Evolutionary conservation across 2,797 vertebrate genomes (phyloP).

Genomic region (Sternarchorhynchus goeldii): DNA sequence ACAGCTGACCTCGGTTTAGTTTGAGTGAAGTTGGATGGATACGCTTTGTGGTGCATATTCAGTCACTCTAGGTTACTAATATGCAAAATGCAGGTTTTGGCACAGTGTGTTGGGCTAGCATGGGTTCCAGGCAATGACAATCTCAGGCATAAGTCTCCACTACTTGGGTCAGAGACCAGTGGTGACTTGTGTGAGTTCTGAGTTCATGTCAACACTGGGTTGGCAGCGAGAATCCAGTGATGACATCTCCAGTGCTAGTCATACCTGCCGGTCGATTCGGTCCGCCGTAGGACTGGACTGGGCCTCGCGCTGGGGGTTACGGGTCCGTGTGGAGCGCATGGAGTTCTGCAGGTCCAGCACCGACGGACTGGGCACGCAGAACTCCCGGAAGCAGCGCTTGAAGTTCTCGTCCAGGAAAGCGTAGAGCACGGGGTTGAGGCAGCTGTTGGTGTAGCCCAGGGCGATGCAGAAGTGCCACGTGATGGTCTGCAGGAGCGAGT

Average conservation of each 20-base stretch:
- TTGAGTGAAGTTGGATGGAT: not conserved
- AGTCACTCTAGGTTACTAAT: slow-evolving; percentile 16
- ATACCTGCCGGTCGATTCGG: slow-evolving; percentile 93
- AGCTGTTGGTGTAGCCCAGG: slow-evolving; percentile 95
- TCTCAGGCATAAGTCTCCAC: not conserved
- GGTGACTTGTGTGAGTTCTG: slow-evolving; percentile 84
- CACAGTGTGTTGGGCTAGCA: no score
- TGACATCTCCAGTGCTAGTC: slow-evolving; percentile 92
- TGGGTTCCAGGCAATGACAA: not conserved
- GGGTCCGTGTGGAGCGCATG: slow-evolving; percentile 84
- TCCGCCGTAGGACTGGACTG: slow-evolving; percentile 90
- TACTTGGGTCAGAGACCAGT: slow-evolving; percentile 69
- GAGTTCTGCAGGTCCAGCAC: slow-evolving; percentile 91
- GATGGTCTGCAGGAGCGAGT: slow-evolving; percentile 90
- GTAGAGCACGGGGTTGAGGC: slow-evolving; percentile 97
- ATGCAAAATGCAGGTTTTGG: slow-evolving; percentile 5
- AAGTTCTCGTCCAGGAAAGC: slow-evolving; percentile 99
- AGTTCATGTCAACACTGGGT: slow-evolving; percentile 80
- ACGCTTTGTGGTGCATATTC: not conserved
- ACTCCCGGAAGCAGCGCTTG: slow-evolving; percentile 97
- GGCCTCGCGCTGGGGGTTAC: slow-evolving; percentile 79
- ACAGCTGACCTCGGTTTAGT: not conserved
- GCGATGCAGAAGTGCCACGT: slow-evolving; percentile 99
- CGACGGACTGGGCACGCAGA: slow-evolving; percentile 91
- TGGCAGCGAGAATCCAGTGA: slow-evolving; percentile 77